Conservation (phyloP, 2,797 vertebrate genomes). For the Gorsachius magnificus region DNA sequence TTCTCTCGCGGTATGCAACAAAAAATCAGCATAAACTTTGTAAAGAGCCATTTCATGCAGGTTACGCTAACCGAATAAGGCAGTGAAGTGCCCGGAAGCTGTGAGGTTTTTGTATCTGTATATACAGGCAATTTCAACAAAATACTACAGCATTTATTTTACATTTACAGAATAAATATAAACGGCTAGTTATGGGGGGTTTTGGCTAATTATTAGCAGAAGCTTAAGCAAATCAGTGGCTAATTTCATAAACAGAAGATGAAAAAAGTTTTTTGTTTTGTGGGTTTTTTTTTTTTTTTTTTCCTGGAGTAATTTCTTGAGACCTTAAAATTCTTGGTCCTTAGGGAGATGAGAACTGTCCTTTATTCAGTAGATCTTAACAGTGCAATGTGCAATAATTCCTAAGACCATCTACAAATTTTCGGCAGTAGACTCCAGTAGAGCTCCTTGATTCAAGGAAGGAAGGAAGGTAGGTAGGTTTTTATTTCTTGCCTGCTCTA, state of each 20-base stretch:
- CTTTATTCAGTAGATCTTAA: slow-evolving; percentile 79
- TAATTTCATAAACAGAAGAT: slow-evolving; percentile 74
- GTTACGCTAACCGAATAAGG: slow-evolving; percentile 77
- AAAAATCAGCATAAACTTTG: slow-evolving; percentile 66
- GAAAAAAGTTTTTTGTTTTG: slow-evolving; percentile 19
- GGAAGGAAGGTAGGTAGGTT: slow-evolving; percentile 83
- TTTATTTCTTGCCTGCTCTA: slow-evolving; percentile 86
- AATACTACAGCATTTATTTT: slow-evolving; percentile 77
- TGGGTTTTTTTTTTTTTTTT: not conserved
- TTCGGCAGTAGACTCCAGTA: slow-evolving; percentile 81
- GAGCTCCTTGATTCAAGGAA: slow-evolving; percentile 99
- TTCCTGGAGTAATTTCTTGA: slow-evolving; percentile 81
- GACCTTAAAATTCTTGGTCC: slow-evolving; percentile 79
- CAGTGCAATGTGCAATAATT: slow-evolving; percentile 81
- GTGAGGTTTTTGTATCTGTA: slow-evolving; percentile 67
- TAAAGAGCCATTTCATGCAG: slow-evolving; percentile 83
- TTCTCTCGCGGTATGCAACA: slow-evolving; percentile 68
- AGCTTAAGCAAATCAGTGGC: slow-evolving; percentile 76
- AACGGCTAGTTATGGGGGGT: slow-evolving; percentile 53
- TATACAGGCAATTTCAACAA: slow-evolving; percentile 74
- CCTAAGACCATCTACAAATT: slow-evolving; percentile 76
- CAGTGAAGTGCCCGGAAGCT: slow-evolving; percentile 76
- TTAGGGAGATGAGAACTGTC: slow-evolving; percentile 79
- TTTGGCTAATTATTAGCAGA: slow-evolving; percentile 74
- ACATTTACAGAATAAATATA: slow-evolving; percentile 77